These are phyloP conservation scores for Scolopax bukidnonensis DNA, from an alignment of 2,797 vertebrate species.

Conservation along the genomic window DNA sequence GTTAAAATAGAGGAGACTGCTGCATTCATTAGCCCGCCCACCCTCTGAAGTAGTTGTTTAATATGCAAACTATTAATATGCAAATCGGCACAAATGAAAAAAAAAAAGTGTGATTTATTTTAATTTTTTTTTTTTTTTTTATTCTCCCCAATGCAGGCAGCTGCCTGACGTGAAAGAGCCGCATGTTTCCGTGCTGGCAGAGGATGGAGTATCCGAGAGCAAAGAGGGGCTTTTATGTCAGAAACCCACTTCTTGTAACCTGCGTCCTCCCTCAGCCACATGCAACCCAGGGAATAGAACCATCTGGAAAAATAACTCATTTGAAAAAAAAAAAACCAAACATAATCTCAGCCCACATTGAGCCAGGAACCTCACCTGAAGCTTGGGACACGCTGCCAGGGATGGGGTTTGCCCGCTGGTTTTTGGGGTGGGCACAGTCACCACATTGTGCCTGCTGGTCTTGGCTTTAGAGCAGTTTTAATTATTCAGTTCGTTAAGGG, in stretches of 20 bases:
- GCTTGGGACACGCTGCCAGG: not conserved
- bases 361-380: not conserved
- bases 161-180: constrained; percentile 78
- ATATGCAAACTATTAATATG: constrained; percentile 99
- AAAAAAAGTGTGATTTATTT: constrained; percentile 65
- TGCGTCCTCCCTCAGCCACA: not conserved
- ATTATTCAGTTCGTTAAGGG: not conserved
- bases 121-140: constrained; percentile 76
- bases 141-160: constrained; percentile 84
- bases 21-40: constrained; percentile 97
- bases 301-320: not conserved
- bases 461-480: not conserved
- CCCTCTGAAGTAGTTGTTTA: constrained; percentile 96
- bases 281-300: not conserved
- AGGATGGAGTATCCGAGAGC: constrained; percentile 48
- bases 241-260: not conserved
- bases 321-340: not conserved
- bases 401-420: not conserved
- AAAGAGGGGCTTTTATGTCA: constrained; percentile 31
- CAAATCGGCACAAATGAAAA: constrained; percentile 91
- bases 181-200: not conserved
- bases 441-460: not conserved
- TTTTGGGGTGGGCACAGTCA: not conserved
- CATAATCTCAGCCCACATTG: fast-evolving
- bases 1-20: constrained; percentile 95